Evolutionary conservation across 2,113 vertebrate genomes (phyloP).

Genomic region (Coreoperca whiteheadi): DNA sequence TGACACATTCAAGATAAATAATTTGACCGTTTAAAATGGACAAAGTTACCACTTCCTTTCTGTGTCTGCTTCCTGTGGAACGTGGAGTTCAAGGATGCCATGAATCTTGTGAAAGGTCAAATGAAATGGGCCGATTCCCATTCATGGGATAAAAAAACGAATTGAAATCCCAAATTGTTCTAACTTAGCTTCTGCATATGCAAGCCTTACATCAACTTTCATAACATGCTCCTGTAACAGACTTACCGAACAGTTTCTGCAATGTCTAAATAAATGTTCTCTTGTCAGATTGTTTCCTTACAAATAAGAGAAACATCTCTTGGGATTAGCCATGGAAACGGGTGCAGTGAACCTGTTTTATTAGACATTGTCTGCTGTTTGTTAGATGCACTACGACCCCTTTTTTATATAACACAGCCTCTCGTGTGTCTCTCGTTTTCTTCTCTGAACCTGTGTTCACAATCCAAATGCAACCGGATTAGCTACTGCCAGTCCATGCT

Average conservation of each 20-base stretch:
- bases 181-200: neutral
- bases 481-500: constrained; percentile 44
- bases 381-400: neutral
- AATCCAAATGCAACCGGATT: constrained; percentile 48
- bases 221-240: neutral
- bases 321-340: constrained; percentile 22
- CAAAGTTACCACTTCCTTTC: neutral
- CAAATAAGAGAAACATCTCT: constrained; percentile 19
- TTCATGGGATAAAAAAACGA: constrained; percentile 4
- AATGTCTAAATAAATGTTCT: constrained; percentile 22
- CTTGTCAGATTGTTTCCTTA: constrained; percentile 10
- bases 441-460: constrained; percentile 43
- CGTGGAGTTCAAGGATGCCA: neutral
- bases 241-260: neutral
- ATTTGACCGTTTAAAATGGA: neutral
- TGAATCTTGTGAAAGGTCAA: neutral
- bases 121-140: neutral
- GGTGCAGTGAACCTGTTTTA: constrained; percentile 9
- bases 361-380: constrained; percentile 25
- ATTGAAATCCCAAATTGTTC: constrained; percentile 1
- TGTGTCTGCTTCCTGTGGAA: neutral
- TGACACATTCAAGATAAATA: neutral
- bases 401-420: constrained; percentile 14
- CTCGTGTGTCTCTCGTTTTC: constrained; percentile 30
- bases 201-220: neutral